phyloP scores from a whole-genome alignment of 2,797 vertebrate species.

The Ataeniobius toweri region DNA sequence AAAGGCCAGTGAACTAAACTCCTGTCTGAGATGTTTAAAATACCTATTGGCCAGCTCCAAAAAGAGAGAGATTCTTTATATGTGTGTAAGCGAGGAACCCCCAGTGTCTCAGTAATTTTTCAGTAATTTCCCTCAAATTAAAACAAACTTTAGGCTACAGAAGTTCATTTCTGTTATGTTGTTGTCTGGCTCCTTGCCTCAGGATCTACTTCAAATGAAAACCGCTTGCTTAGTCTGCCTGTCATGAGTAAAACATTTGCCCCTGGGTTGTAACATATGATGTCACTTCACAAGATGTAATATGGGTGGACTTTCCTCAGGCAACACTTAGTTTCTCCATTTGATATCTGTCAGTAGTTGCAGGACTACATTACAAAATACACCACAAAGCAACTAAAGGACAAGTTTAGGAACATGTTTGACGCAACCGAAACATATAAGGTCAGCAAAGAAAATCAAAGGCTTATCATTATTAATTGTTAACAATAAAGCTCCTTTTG shows the following conservation, averaged over 20 bases:
- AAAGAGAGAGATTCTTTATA: background rate
- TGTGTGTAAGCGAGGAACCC: background rate
- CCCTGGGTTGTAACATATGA: slow-evolving; percentile 51
- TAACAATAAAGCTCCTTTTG: background rate
- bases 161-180: background rate
- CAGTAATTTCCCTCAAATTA: slow-evolving; percentile 2
- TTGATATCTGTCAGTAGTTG: slow-evolving; percentile 57
- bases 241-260: slow-evolving; percentile 41
- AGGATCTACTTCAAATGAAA: slow-evolving; percentile 19
- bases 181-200: slow-evolving; percentile 1
- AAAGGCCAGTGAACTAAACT: background rate
- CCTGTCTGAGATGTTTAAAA: background rate
- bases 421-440: background rate
- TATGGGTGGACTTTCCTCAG: slow-evolving; percentile 54
- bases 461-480: background rate
- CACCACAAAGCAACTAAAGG: slow-evolving; percentile 35
- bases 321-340: slow-evolving; percentile 62
- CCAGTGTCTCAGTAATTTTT: background rate
- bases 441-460: background rate
- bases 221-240: slow-evolving; percentile 21
- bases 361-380: slow-evolving; percentile 43
- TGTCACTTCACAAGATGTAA: slow-evolving; percentile 62
- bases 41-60: background rate
- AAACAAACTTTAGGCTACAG: background rate
- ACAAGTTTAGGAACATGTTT: slow-evolving; percentile 20